phyloP scores from a whole-genome alignment of 2,888 invertebrate genomes.

The Pammene fasciana region DNA sequence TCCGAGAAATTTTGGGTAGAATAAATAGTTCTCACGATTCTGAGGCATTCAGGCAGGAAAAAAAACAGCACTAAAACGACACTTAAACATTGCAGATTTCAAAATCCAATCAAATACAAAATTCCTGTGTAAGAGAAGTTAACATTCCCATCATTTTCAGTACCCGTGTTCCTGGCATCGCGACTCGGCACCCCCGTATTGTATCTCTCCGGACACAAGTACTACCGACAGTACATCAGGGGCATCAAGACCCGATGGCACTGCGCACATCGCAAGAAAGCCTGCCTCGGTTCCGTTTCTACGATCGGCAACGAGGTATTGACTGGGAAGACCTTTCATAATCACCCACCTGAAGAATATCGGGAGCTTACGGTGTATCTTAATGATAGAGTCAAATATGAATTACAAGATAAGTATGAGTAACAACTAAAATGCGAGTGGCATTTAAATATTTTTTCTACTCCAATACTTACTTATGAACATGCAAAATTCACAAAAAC shows the following conservation, averaged over 20 bases:
- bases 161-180: conserved; percentile 23
- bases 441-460: too few species aligned
- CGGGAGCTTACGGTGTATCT: conserved; percentile 4
- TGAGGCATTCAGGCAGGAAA: too few species aligned
- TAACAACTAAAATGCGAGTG: too few species aligned
- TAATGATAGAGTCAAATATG: too few species aligned
- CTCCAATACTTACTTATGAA: too few species aligned
- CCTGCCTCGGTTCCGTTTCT: conserved; percentile 17
- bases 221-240: conserved; percentile 30
- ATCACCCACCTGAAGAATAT: conserved; percentile 17
- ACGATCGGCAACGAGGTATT: conserved; percentile 21
- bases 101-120: too few species aligned
- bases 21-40: too few species aligned
- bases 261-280: conserved; percentile 26
- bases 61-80: too few species aligned
- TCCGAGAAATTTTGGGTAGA: too few species aligned
- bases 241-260: conserved; percentile 29
- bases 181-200: conserved; percentile 42
- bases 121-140: too few species aligned
- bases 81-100: too few species aligned
- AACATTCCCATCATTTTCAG: conserved; percentile 28
- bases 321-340: conserved; percentile 11
- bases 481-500: too few species aligned
- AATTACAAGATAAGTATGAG: neutral
- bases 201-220: conserved; percentile 43